These are phyloP conservation scores for Leucoptera coffeella DNA, from an alignment of 2,888 invertebrate species.

Conservation along the genomic window DNA sequence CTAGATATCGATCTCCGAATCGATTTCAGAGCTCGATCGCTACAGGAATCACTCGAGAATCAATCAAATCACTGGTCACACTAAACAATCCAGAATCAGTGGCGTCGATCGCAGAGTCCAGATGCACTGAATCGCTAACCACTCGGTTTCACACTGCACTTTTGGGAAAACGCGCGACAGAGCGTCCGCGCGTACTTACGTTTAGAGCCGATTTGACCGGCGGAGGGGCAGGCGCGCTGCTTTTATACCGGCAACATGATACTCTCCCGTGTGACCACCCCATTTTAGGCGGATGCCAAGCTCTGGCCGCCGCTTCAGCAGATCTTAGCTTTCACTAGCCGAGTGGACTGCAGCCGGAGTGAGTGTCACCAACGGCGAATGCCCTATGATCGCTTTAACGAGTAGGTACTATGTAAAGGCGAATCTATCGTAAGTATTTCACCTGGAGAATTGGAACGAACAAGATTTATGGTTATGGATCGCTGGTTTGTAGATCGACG, in stretches of 20 bases:
- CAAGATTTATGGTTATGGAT: no score
- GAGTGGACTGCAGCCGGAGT: no score
- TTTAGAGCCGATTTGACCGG: conserved; percentile 96
- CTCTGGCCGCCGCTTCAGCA: conserved; percentile 33
- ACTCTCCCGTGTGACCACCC: conserved; percentile 49
- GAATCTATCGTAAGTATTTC: no score
- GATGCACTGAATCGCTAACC: conserved; percentile 1
- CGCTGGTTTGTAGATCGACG: no score
- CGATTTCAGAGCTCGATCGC: no score
- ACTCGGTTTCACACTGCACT: no score
- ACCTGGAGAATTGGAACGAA: no score
- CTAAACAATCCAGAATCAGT: conserved; percentile 19
- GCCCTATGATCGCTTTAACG: no score
- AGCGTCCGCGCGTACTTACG: conserved; percentile 68
- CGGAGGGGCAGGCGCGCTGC: conserved; percentile 61
- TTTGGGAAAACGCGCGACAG: conserved; percentile 10
- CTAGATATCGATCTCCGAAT: no score
- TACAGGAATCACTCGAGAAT: no score
- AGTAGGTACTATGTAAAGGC: no score
- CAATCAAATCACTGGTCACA: conserved; percentile 9
- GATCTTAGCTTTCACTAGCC: conserved; percentile 44
- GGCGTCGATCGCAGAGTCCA: background rate
- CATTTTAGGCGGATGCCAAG: conserved; percentile 50
- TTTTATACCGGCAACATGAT: conserved; percentile 82
- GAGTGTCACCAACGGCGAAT: no score